Percentiles rank a stretch among this genome's conserved stretches.
Evolutionary conservation across 53 echinoderm and acorn worm genomes (phyloP).

Genomic region (Mesocentrotus franciscanus): DNA sequence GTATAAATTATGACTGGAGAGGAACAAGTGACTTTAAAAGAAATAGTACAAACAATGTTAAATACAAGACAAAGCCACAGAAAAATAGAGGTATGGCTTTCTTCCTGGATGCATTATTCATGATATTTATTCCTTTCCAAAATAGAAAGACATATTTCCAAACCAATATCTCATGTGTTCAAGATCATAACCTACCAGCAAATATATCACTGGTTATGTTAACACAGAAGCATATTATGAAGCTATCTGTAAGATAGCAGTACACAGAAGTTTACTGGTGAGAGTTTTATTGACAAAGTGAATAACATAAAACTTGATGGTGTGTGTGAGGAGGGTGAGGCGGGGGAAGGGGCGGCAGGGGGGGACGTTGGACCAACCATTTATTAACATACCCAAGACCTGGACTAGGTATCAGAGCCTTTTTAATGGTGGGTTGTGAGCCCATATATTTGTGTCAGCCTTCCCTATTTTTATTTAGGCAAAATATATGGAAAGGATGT

Average conservation of each 20-base stretch:
- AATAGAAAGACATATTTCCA: neutral
- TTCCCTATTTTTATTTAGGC: neutral
- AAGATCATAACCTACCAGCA: neutral
- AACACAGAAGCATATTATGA: neutral
- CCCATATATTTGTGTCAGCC: no score
- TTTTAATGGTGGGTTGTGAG: no score
- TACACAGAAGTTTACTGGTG: no score
- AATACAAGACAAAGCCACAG: neutral
- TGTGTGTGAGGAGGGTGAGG: neutral
- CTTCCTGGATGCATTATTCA: neutral
- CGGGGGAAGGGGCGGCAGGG: no score
- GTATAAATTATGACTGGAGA: neutral
- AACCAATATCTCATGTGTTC: neutral
- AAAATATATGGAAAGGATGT: neutral
- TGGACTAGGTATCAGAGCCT: no score
- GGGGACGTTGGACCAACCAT: no score
- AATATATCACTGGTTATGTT: neutral
- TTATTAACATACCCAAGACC: no score
- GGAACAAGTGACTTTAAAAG: neutral
- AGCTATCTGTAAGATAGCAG: neutral
- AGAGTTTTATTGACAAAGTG: no score
- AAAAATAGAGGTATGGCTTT: neutral
- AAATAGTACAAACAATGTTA: neutral
- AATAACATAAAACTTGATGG: no score
- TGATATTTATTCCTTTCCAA: neutral